Evolutionary conservation across 64 coral and sea anemone genomes (phyloP), one percentile per base, ranked within the genome.

Genomic region (Acropora yongei): DNA sequence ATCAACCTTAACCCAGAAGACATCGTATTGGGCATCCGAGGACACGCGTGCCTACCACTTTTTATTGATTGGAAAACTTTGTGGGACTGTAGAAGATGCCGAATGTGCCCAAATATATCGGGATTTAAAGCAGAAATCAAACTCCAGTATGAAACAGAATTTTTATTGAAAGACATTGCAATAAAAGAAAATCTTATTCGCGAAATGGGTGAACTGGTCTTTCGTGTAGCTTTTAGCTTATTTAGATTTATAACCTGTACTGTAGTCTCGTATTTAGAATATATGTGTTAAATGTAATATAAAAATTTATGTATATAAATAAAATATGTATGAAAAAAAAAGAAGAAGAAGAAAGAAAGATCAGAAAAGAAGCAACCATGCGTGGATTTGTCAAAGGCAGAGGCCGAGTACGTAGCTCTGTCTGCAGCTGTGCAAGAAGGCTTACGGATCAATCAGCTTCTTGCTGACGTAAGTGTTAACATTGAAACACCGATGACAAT

Each of bases 381-480:
- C 61, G 80, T 95, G 72, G 78, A 80, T 11, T 75, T 90, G 57
- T 94, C 93, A 14, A 94, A 77, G 3, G 86, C 86, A 72, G 91
- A 88, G 41, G 84, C 84, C 19, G 91, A 93, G 41, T 88, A 88
- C 44, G 80, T 88, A 30, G 86, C 92, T 46, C 44, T 89, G 50
- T 76, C 92, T 77, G 73, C 58, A 12, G 78, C 93, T 17, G 87
- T 57, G 30, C 93, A 90, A 86, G 87, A 94, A 69, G 88, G 80
- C 30, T 75, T 95, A 48, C 86, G 75, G 88, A 47, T 95, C 44
- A 89, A 81, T 74, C 88, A 90, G 75, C 88, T 95, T 45, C 79
- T 89, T 71, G 2, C 18, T 19, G 87, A 89, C 74, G 30, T 94
- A 14, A 84, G 9, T 61, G 9, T 61, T 61, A 61, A 61, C 57